Evolutionary conservation across 2,888 invertebrate species (phyloP).

Genomic region (Petrophora chlorosata): DNA sequence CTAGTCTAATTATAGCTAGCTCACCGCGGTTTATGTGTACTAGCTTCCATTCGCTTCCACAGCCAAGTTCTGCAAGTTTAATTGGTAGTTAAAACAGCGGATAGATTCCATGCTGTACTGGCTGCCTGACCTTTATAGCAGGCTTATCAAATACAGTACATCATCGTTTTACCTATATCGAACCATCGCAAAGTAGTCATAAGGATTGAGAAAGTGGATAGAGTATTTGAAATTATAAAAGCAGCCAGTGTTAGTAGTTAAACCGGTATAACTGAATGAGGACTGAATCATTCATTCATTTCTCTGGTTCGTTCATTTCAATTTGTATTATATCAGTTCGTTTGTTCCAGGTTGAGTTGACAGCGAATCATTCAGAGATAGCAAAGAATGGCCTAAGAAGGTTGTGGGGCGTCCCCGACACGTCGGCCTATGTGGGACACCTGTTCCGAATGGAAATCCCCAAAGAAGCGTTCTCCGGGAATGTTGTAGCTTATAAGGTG

Average conservation of each 20-base stretch:
- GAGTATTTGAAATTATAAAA: too few species aligned
- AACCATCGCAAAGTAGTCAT: too few species aligned
- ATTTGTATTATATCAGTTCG: constrained; percentile 15
- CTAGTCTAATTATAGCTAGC: constrained; percentile 13
- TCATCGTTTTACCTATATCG: too few species aligned
- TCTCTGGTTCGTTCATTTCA: background rate
- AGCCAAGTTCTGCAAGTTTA: background rate
- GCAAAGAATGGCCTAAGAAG: constrained; percentile 79
- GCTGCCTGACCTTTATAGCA: too few species aligned
- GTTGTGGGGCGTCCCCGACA: constrained; percentile 85
- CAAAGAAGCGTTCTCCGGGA: constrained; percentile 87
- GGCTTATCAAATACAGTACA: too few species aligned
- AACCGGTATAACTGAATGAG: too few species aligned
- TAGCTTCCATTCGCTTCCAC: background rate
- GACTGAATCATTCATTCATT: too few species aligned
- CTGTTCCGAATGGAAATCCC: constrained; percentile 89
- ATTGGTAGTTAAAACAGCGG: constrained; percentile 2
- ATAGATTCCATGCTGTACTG: too few species aligned
- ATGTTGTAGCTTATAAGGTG: constrained; percentile 88
- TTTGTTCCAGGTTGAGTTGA: constrained; percentile 70
- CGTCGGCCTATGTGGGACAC: constrained; percentile 87
- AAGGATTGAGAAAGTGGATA: too few species aligned
- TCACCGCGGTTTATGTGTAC: constrained; percentile 17
- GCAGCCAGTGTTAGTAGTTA: too few species aligned
- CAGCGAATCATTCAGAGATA: constrained; percentile 77